phyloP scores from a whole-genome alignment of 2,797 vertebrate species.

The Urocyon cinereoargenteus region DNA sequence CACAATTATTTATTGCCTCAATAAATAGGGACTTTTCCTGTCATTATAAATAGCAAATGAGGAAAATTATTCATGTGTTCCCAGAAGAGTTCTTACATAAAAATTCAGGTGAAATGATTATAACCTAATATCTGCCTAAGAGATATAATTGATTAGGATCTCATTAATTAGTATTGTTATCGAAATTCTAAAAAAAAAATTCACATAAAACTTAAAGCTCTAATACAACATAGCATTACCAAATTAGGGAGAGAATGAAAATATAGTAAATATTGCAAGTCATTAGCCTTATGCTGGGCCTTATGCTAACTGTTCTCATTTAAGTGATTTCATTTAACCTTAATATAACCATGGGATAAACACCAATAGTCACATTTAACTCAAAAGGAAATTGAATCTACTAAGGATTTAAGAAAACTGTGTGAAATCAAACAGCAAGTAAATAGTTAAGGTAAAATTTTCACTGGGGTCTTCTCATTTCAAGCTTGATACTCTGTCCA shows the following conservation, averaged over 20 bases:
- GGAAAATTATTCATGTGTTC: constrained; percentile 38
- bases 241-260: constrained; percentile 46
- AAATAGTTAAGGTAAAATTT: not conserved
- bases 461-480: not conserved
- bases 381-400: not conserved
- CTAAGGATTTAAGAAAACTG: constrained; percentile 3
- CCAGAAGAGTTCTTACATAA: constrained; percentile 6
- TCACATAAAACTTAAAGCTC: not conserved
- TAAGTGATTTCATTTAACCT: constrained; percentile 41
- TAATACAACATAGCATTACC: not conserved
- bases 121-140: constrained; percentile 17
- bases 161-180: not conserved
- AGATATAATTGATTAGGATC: not conserved
- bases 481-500: not conserved
- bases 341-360: not conserved
- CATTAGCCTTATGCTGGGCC: not conserved
- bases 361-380: not conserved
- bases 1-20: constrained; percentile 27
- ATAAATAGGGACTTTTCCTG: constrained; percentile 17
- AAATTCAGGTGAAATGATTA: constrained; percentile 60
- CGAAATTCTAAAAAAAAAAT: constrained; percentile 36
- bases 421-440: constrained; percentile 13
- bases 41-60: constrained; percentile 53
- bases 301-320: not conserved
- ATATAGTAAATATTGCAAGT: not conserved